Evolutionary conservation across 2,888 invertebrate species (phyloP), one percentile per base, ranked within the genome.

Genomic region (Trichopoda pennipes): DNA sequence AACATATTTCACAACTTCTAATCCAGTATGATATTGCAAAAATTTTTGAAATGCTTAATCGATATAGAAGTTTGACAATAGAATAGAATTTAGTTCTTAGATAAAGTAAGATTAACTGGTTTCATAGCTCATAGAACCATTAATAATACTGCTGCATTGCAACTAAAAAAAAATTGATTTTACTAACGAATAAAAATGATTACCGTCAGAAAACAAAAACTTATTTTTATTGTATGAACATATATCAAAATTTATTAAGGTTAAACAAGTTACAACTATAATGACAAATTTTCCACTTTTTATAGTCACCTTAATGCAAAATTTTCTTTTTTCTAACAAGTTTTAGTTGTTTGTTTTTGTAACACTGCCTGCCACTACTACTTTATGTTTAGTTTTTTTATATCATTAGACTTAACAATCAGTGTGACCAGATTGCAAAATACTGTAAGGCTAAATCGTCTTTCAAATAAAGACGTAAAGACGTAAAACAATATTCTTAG

Each of bases 301-400:
- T 16, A 9, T 35, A 64, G 32, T n/a, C 8, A 28, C 21, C 38
- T 60, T 35, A 58, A 58, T 58, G 8, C 19, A 10, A 17, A 17
- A 21, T 28, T 28, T 64, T 51, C 14, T 19, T 19, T 28, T 32
- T 68, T 47, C 53, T 35, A 23, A 4, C 42, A 32, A 47, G 42
- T 28, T 35, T 32, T n/a, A 17, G n/a, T n/a, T n/a, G 23, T 32
- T 17, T 16, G 17, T 53, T 72, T 58, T 60, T 53, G 44, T 32
- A 64, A 49, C 28, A 23, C 44, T 69, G 68, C 58, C 69, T 74
- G 69, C 69, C 56, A 75, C 69, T 75, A 61, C 53, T 69, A 64
- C 49, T 63, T 69, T 42, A 23, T 69, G 51, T 80, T 64, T 51
- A 69, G 55, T 42, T 69, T 44, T n/a, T 80, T 75, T 51, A 63